Conservation (phyloP, 2,113 vertebrate species). For the Egretta garzetta region DNA sequence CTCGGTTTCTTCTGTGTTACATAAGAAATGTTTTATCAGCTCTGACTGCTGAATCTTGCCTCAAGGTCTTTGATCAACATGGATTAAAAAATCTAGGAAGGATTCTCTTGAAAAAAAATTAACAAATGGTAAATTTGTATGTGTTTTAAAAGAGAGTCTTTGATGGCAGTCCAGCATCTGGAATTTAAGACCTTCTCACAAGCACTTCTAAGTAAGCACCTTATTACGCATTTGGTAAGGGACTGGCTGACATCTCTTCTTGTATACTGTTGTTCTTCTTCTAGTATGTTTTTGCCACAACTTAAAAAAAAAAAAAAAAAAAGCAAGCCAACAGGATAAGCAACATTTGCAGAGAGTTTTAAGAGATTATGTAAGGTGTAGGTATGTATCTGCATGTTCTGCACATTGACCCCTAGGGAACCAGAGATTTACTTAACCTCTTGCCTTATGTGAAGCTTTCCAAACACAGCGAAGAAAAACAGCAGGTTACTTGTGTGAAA, state of each 20-base stretch:
- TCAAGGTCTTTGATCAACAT: background rate
- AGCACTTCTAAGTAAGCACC: background rate
- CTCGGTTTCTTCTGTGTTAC: background rate
- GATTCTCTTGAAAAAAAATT: background rate
- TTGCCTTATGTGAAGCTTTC: background rate
- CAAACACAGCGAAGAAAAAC: slow-evolving; percentile 43
- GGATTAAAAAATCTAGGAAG: background rate
- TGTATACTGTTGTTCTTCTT: background rate
- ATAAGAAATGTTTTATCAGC: background rate
- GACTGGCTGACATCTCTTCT: background rate
- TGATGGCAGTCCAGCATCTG: background rate
- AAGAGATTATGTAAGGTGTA: background rate
- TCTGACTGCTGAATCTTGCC: background rate
- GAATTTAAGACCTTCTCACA: background rate
- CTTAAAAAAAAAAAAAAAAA: background rate
- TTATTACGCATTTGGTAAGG: background rate
- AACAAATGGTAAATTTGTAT: background rate
- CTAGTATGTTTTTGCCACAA: background rate
- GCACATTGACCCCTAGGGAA: background rate
- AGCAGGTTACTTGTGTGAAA: background rate
- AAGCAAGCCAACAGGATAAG: background rate
- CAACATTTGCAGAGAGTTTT: background rate
- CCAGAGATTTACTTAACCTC: slow-evolving; percentile 9
- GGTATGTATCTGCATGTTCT: background rate
- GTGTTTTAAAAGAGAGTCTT: background rate